These are phyloP conservation scores for Nephila pilipes DNA, from an alignment of 1,140 invertebrate species.

Conservation along the genomic window DNA sequence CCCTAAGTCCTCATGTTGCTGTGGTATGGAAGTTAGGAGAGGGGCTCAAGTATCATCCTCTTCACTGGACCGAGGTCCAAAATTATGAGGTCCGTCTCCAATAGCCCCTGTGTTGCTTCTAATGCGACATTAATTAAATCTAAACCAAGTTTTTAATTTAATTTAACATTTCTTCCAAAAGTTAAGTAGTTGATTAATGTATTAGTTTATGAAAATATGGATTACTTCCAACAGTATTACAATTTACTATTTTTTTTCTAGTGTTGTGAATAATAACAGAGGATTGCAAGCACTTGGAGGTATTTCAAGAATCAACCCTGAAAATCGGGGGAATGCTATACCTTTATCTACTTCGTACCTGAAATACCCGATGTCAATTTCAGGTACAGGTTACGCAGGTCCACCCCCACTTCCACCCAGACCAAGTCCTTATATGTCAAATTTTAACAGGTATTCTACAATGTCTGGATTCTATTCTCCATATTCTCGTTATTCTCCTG, in stretches of 20 bases:
- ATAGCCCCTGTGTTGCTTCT: too few species aligned
- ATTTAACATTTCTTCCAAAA: too few species aligned
- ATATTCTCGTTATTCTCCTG: slow-evolving; percentile 39
- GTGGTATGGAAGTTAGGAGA: too few species aligned
- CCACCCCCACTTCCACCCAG: slow-evolving; percentile 54
- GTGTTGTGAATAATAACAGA: not conserved
- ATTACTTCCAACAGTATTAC: not conserved
- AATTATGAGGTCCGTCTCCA: too few species aligned
- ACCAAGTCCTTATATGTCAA: not conserved
- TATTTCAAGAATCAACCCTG: not conserved
- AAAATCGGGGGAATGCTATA: not conserved
- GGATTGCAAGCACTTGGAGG: not conserved
- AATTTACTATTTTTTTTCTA: not conserved
- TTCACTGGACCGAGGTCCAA: too few species aligned
- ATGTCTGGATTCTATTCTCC: slow-evolving; percentile 19
- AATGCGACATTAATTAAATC: too few species aligned
- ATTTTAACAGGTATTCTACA: not conserved
- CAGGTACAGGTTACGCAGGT: not conserved
- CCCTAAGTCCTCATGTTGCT: too few species aligned
- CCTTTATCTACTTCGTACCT: slow-evolving; percentile 25
- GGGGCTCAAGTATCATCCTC: too few species aligned
- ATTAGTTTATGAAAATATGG: not conserved
- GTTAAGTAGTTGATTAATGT: not conserved
- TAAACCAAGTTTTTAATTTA: too few species aligned
- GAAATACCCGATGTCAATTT: not conserved